Conservation (phyloP, 2,888 invertebrate genomes). For the Neuroscelio doddi region DNA sequence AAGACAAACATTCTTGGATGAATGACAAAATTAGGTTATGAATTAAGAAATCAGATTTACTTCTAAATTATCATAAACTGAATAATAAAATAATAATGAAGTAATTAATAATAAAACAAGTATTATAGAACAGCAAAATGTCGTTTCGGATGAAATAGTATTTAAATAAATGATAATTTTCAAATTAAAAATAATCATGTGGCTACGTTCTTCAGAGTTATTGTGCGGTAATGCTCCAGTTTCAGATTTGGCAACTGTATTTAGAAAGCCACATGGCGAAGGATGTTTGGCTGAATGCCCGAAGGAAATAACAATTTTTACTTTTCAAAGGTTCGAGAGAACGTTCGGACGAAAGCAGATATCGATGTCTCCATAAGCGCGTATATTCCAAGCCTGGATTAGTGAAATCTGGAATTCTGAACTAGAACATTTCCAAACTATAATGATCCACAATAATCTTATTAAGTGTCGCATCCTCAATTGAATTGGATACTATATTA, state of each 20-base stretch:
- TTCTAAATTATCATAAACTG: no score
- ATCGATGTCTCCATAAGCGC: conserved; percentile 9
- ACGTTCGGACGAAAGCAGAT: conserved; percentile 13
- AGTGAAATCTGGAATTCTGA: conserved; percentile 2
- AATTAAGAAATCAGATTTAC: no score
- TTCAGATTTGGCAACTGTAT: conserved; percentile 27
- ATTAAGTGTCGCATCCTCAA: neutral
- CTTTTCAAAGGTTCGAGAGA: conserved; percentile 17
- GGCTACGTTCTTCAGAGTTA: neutral
- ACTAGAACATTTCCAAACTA: neutral
- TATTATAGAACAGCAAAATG: no score
- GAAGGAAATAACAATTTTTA: conserved; percentile 27
- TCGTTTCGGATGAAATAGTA: no score
- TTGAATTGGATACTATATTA: no score
- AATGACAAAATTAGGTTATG: no score
- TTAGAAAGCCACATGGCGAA: conserved; percentile 23
- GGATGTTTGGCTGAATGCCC: conserved; percentile 27
- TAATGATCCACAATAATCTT: neutral
- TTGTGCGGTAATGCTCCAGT: conserved; percentile 12
- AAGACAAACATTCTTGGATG: no score
- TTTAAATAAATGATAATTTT: conserved; percentile 10
- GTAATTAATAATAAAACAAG: no score
- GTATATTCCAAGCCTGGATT: conserved; percentile 1
- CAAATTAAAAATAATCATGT: conserved; percentile 4
- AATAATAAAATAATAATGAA: no score